phyloP scores from a whole-genome alignment of 1,140 invertebrate species.

The Leucophenga varia region DNA sequence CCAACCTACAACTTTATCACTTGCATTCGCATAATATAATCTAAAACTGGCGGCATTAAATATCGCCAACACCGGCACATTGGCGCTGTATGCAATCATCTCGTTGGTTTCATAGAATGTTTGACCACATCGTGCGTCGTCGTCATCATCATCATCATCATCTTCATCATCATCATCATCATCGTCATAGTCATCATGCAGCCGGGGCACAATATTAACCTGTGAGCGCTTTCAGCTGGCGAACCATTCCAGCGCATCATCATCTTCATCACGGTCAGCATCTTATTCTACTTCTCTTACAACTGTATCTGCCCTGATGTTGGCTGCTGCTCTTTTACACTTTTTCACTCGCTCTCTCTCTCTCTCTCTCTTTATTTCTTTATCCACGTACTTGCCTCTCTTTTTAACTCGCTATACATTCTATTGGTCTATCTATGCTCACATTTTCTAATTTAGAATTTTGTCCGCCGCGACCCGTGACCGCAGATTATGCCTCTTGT shows the following conservation, averaged over 20 bases:
- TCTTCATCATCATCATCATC: slow-evolving; percentile 11
- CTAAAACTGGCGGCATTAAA: slow-evolving; percentile 54
- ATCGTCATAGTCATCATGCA: slow-evolving; percentile 27
- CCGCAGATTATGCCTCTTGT: slow-evolving; percentile 7
- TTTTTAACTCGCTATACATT: slow-evolving; percentile 49
- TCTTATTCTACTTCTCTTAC: no score
- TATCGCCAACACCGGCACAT: slow-evolving; percentile 25
- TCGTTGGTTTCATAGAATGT: no score
- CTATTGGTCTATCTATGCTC: slow-evolving; percentile 53
- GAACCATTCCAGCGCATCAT: no score
- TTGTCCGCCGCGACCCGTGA: no score
- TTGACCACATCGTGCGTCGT: slow-evolving; percentile 42
- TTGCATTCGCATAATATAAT: slow-evolving; percentile 52
- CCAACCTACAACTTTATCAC: slow-evolving; percentile 51
- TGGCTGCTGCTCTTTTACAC: no score
- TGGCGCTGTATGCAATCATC: neutral
- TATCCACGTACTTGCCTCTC: no score
- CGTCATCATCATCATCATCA: slow-evolving; percentile 43
- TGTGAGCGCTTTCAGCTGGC: slow-evolving; percentile 21
- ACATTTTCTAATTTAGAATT: slow-evolving; percentile 49
- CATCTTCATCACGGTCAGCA: neutral
- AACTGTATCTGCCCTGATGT: no score
- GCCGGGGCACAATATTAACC: slow-evolving; percentile 38
- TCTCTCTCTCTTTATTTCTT: no score
- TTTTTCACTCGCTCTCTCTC: no score